These are phyloP conservation scores for Cantharis rustica DNA, from an alignment of 2,888 invertebrate species.

Conservation along the genomic window DNA sequence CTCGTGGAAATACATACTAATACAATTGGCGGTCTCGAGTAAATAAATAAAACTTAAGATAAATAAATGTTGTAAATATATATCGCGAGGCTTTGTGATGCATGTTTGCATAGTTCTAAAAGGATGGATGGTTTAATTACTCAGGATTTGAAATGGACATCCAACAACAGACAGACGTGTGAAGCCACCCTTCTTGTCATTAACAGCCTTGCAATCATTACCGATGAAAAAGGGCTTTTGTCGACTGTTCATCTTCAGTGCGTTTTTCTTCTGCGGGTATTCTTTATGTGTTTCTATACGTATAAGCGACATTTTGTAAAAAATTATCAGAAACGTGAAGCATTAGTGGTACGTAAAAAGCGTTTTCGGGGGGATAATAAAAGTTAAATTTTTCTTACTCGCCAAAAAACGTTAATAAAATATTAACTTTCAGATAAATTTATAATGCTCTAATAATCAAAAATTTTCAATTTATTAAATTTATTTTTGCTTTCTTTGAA, in stretches of 20 bases:
- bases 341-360: conserved; percentile 4
- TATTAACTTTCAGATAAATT: background rate
- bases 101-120: conserved; percentile 19
- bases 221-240: conserved; percentile 16
- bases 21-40: background rate
- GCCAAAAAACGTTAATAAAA: background rate
- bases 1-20: background rate
- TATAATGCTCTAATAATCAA: background rate
- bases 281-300: conserved; percentile 16
- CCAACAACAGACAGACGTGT: conserved; percentile 16
- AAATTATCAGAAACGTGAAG: conserved; percentile 14
- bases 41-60: background rate
- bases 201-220: conserved; percentile 23
- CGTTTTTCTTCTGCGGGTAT: conserved; percentile 12
- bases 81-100: background rate
- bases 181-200: conserved; percentile 20
- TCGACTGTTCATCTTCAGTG: conserved; percentile 19
- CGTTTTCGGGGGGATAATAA: background rate
- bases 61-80: background rate
- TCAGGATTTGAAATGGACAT: conserved; percentile 14
- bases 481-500: background rate
- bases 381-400: background rate
- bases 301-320: conserved; percentile 4
- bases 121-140: conserved; percentile 18
- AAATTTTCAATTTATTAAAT: background rate